Base-by-base conservation (phyloP, 2,797 vertebrate species). In the Menidia menidia region DNA sequence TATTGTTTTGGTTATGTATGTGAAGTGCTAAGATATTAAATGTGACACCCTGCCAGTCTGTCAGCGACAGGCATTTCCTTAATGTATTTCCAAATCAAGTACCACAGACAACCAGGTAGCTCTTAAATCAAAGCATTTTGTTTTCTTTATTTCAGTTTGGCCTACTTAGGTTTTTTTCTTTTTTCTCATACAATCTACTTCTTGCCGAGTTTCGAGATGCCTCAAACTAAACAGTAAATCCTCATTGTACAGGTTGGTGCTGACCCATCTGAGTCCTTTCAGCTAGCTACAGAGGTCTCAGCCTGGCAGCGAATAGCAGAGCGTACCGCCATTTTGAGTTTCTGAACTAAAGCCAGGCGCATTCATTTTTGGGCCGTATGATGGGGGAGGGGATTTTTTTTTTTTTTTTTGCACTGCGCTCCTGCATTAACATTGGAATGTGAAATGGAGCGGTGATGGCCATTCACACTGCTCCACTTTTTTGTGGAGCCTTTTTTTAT, bases 261-360 rank as follows among this genome's bases (percentile, higher is more conserved):
- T 85, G 68, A 77, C 47, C 31, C 64, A 25, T 25, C 25, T 51
- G 69, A 79, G 71, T 73, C 60, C 53, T 63, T 71, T 80, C 82
- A 84, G 89, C 89, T 90, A 91, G 90, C 89, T 86, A 78, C 73
- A 61, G 78, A 82, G 82, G 82, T 75, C 61, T 77, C 64, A 73
- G 60, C 39, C 84, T 89, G 75, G 54, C 73, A 87, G 71, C 47
- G 85, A 77, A 71, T 63, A 81, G 84, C 86, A 88, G 78, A 88
- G 82, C 86, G 75, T 79, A 53, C 78, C 73, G 90, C 92, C 92
- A 93, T 93, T 92, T 93, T 93, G 85, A 77, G 87, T 78, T 80
- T 80, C 75, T 84, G 74, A 69, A 82, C 75, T 80, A 78, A 82
- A 84, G 86, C 68, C 75, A 86, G 86, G 64, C 75, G 73, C 81